Evolutionary conservation across 2,797 vertebrate genomes (phyloP), one percentile per base, ranked within the genome.

Genomic region (Hippoglossus hippoglossus): DNA sequence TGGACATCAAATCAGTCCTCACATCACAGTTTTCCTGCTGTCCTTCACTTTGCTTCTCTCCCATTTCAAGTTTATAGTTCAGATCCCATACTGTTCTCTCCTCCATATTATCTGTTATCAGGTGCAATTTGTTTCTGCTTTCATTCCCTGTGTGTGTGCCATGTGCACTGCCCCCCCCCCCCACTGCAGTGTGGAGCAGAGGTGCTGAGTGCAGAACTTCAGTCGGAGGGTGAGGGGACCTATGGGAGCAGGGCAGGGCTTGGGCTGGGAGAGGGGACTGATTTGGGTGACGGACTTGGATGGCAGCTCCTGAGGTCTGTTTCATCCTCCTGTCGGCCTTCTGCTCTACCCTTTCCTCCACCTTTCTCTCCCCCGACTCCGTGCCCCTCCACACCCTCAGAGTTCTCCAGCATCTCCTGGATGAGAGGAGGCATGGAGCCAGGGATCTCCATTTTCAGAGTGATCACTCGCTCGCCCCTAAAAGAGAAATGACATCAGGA

Each of bases 401-500:
- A 98, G 93, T 98, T 98, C 94, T 99, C 97, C 93, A 99, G 90
- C 97, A 98, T 98, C 89, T 98, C 97, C 94, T 97, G 97, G 91
- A 99, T 99, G 85, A 99, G 97, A 0, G 97, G 97, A 0, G 97
- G 97, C 97, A 99, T 98, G 55, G 97, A 97, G 28, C 97, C 97
- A 0, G 97, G 97, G 50, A 98, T 99, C 91, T 99, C 97, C 97
- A 98, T 98, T 87, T 99, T 98, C 93, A 98, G 93, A 0, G 97
- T 97, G 92, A 98, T 98, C 74, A 98, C 97, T 71, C 97, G 94
- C 91, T 99, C 97, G 97, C 97, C 41, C 97, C 97, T 99, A 19
- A 1, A 28, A 13, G 25, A 58, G 44, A 55, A 58, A 12, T 34
- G 5, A 25, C 1, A 21, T 47, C 16, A 47, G 46, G 46, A 8